A percentile compares a stretch with the other conserved stretches of the same genome.
phyloP scores from a whole-genome alignment of 2,113 vertebrate species.

The Atlantisia rogersi region DNA sequence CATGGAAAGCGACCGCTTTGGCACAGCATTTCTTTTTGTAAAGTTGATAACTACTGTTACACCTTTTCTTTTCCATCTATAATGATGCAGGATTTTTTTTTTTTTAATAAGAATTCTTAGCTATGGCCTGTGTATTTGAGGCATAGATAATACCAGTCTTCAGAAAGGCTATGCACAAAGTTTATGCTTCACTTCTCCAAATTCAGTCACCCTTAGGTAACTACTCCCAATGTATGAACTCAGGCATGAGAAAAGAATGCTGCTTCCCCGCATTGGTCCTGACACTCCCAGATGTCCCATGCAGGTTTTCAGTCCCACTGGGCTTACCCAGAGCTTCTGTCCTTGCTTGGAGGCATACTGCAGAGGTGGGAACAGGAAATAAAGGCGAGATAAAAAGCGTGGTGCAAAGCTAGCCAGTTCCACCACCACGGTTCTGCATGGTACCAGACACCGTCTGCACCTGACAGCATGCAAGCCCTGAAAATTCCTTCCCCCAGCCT shows the following conservation, averaged over 20 bases:
- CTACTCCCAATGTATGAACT: neutral
- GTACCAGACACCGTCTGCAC: neutral
- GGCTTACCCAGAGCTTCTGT: neutral
- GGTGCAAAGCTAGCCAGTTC: accelerated
- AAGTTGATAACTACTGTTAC: neutral
- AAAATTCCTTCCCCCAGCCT: neutral
- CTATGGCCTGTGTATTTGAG: accelerated
- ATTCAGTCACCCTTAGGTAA: neutral
- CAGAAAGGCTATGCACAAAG: neutral
- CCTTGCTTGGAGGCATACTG: neutral
- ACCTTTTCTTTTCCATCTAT: neutral
- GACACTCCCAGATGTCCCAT: neutral
- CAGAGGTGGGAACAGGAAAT: neutral
- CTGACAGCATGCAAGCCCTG: accelerated
- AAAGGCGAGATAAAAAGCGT: neutral
- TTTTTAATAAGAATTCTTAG: neutral
- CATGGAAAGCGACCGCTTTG: neutral
- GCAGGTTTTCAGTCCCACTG: neutral
- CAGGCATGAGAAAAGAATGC: neutral
- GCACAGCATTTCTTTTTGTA: accelerated
- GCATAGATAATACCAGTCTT: neutral
- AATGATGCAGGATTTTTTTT: neutral
- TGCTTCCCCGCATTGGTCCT: neutral
- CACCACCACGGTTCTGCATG: accelerated
- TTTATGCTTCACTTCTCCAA: neutral